Evolutionary conservation across 1,140 invertebrate species (phyloP).

Genomic region (Anastrepha ludens): DNA sequence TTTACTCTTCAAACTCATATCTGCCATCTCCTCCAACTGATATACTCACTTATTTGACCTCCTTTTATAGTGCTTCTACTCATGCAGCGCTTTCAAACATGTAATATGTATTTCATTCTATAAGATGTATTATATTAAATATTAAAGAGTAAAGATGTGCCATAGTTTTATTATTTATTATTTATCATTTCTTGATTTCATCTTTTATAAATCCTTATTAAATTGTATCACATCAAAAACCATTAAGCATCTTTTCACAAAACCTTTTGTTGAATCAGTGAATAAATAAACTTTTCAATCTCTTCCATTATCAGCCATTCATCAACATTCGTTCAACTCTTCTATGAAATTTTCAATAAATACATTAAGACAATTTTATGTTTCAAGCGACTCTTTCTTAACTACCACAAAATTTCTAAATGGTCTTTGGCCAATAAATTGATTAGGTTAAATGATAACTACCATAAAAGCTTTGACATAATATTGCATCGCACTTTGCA

Average conservation of each 20-base stretch:
- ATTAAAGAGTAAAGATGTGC: background rate
- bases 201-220: background rate
- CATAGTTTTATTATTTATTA: slow-evolving; percentile 7
- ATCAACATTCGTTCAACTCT: background rate
- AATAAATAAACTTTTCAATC: background rate
- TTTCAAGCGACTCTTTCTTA: background rate
- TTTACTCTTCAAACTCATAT: background rate
- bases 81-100: too few relatives aligned
- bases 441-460: slow-evolving; percentile 11
- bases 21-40: background rate
- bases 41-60: background rate
- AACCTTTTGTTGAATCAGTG: background rate
- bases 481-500: background rate
- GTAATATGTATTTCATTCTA: background rate
- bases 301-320: background rate
- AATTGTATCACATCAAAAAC: background rate
- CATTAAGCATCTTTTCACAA: background rate
- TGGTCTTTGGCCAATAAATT: slow-evolving; percentile 25
- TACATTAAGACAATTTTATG: background rate
- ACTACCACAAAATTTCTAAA: background rate
- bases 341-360: background rate
- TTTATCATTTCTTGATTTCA: too few relatives aligned
- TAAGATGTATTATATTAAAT: background rate
- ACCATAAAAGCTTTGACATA: background rate
- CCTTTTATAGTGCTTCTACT: too few relatives aligned